Conservation (phyloP, 2,888 invertebrate species). For the Caenorhabditis virilis region DNA sequence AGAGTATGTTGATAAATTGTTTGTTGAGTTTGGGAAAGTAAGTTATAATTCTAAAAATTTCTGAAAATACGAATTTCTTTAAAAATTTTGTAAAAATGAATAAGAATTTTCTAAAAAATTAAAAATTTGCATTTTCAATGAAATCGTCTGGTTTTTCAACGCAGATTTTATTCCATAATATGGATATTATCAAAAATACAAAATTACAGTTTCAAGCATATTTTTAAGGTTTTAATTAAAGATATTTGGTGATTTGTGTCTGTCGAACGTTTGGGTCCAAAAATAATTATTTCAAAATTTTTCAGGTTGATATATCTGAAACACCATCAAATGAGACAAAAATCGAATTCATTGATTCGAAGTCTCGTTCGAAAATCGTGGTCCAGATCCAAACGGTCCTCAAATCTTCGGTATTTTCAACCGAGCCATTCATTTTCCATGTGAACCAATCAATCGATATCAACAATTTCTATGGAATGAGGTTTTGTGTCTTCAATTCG, state of each 20-base stretch:
- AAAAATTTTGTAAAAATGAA: no score
- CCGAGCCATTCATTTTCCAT: conserved; percentile 51
- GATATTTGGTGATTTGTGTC: no score
- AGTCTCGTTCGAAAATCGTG: conserved; percentile 33
- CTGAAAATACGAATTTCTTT: no score
- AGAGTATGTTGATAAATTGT: conserved; percentile 37
- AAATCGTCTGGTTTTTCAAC: not conserved
- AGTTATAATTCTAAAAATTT: no score
- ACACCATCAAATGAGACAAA: conserved; percentile 3
- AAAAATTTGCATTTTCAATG: no score
- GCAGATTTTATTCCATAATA: not conserved
- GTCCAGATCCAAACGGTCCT: conserved; percentile 44
- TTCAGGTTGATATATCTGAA: not conserved
- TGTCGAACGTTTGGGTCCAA: no score
- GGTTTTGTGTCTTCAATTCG: conserved; percentile 53
- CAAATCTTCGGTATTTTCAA: conserved; percentile 41
- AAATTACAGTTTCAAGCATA: no score
- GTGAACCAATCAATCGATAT: conserved; percentile 48
- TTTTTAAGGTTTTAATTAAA: no score
- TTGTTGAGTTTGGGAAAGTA: conserved; percentile 45
- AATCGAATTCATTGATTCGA: conserved; percentile 22
- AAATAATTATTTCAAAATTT: no score
- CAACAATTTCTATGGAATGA: conserved; percentile 48
- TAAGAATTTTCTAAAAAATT: no score
- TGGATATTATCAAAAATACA: no score